Conservation (phyloP, 2,888 invertebrate genomes). For the Heliconius cydno region DNA sequence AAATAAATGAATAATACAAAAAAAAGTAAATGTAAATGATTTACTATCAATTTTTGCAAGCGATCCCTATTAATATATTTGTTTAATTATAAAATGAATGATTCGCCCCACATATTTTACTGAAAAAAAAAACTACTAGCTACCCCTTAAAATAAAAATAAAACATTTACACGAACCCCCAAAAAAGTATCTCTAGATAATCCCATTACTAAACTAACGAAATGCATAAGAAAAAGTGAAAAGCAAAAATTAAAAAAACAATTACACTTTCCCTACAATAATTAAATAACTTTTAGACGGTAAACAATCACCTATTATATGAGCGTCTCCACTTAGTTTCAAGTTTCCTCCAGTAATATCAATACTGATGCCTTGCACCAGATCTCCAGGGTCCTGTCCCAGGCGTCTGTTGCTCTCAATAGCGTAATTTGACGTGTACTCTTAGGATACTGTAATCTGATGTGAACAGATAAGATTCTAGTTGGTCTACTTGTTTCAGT, state of each 20-base stretch:
- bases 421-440: slow-evolving; percentile 48
- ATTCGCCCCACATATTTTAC: no score
- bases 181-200: no score
- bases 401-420: slow-evolving; percentile 46
- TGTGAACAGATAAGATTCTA: slow-evolving; percentile 28
- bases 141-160: no score
- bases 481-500: slow-evolving; percentile 18
- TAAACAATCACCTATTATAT: slow-evolving; percentile 27
- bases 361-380: slow-evolving; percentile 44
- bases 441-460: slow-evolving; percentile 27
- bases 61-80: no score
- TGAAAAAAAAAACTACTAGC: no score
- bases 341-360: slow-evolving; percentile 47
- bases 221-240: not conserved
- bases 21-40: not conserved
- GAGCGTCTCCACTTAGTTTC: slow-evolving; percentile 32
- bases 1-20: no score
- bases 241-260: not conserved
- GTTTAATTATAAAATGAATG: no score
- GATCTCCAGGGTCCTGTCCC: slow-evolving; percentile 44
- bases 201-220: not conserved
- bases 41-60: not conserved
- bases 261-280: not conserved
- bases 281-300: not conserved
- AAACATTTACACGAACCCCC: no score